Evolutionary conservation across 1,140 invertebrate species (phyloP), one percentile per base, ranked within the genome.

Genomic region (Antheraea mylitta): DNA sequence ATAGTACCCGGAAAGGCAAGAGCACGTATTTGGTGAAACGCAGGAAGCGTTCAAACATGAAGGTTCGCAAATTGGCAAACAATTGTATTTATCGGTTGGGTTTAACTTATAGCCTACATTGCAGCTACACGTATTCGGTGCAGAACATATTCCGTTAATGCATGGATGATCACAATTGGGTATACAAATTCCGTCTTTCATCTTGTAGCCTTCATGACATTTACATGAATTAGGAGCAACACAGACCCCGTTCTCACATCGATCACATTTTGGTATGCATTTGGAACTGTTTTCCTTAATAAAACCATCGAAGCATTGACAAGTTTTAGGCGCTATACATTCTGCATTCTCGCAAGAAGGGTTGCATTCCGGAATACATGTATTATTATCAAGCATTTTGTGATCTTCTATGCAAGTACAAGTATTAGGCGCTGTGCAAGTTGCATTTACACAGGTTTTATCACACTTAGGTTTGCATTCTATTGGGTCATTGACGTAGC

Each of bases 41-140:
- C 92, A 93, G 45, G 90, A 78, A 18, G 90, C 94, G 80, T 94
- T 93, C 0, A 77, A 70, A 66, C 94, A 94, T 19, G 79, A 70
- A 18, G 89, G 77, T 4, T 70, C 71, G 70, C 93, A 94, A 42
- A 67, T 22, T 22, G 76, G 74, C 9, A 18, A 36, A 58, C 78
- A 80, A 5, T n/a, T 62, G n/a, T n/a, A 53, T 18, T 45, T 45
- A 38, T 60, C 36, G 9, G 18, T 19, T 11, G 11, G 8, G 16
- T 70, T n/a, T 45, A 42, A 48, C 37, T 8, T 37, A 59, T 74
- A 80, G 3, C 74, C 72, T n/a, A 53, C 7, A 22, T 73, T 67
- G 59, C 80, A 82, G 0, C 48, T 18, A 58, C 80, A 82, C 6
- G 66, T 71, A 18, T 79, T 59, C 58, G 89, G 83, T 38, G 80